phyloP scores from a whole-genome alignment of 2,797 vertebrate genomes.

The Acanthiza pusilla region DNA sequence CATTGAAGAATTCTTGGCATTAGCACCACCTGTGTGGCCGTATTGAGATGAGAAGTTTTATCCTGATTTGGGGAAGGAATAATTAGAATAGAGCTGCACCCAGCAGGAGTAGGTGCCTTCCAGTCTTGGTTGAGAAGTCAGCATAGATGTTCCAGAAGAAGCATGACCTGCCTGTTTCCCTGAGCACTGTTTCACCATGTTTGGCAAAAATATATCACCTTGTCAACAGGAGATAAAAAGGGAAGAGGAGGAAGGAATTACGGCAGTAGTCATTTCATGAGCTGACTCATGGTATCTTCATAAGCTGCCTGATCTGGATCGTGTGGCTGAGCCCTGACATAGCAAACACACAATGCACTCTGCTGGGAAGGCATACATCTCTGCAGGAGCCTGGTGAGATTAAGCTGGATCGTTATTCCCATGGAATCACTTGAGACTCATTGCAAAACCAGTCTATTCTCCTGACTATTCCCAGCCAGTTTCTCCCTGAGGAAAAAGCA shows the following conservation, averaged over 20 bases:
- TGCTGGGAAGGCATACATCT: background rate
- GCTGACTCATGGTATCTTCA: background rate
- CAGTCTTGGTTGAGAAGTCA: background rate
- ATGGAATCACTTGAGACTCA: background rate
- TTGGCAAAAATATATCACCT: background rate
- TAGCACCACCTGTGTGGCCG: background rate
- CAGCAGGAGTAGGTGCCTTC: background rate
- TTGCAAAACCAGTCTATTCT: background rate
- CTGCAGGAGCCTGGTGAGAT: background rate
- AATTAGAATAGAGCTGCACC: background rate
- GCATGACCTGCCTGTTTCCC: background rate
- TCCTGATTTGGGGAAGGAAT: background rate
- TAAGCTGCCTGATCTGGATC: rapidly evolving
- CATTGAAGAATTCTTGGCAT: background rate
- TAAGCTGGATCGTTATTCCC: background rate
- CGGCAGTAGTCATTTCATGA: rapidly evolving
- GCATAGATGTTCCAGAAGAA: background rate
- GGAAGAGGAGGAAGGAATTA: background rate
- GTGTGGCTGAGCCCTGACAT: background rate
- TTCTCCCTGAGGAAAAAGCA: background rate
- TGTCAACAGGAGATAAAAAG: background rate
- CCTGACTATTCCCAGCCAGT: background rate
- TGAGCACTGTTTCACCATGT: background rate
- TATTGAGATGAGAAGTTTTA: background rate
- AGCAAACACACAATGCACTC: background rate